Base-by-base conservation (phyloP, 2,888 invertebrate species). In the Melanostoma mellinum region DNA sequence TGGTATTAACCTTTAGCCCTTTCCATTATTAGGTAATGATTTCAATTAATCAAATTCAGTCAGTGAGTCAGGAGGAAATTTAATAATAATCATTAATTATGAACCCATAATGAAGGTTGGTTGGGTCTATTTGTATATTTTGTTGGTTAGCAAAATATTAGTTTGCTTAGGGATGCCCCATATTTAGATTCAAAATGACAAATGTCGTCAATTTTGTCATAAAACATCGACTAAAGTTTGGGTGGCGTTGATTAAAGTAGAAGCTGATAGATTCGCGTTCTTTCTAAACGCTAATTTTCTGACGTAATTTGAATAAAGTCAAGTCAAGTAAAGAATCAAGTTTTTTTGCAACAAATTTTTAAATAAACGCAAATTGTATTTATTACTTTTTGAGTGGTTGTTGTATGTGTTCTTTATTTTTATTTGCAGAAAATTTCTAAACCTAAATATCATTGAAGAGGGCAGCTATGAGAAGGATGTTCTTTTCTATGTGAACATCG, bases 401-500 rank as follows among this genome's bases (percentile, higher is more conserved):
- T 20, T 20, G 20, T 20, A 20, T 20, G 20, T 20, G 20, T 55
- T 80, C 71, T 63, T 76, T 87, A 61, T 87, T 87, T 86, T 88
- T 92, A 92, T 90, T 95, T 96, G 33, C 95, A 99, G 99, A 90
- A 96, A 97, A 93, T 93, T 92, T 88, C 96, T 99, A 89, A 93
- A 94, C 61, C 92, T 99, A 86, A 95, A 95, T 88, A 97, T 99
- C 85, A 94, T 97, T 86, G 99, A 99, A 92, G 98, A 98, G 90
- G 99, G 99, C 92, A 98, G 98, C 89, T 99, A 99, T 91, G 98
- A 99, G 92, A 98, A 99, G 91, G 97, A 98, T 89, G 97, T 98
- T 40, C 93, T 96, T 32, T 98, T 99, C 92, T 97, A 96, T 92
- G 95, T 99, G 9, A 96, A 98, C 90, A 92, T 99, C 35, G 97